Evolutionary conservation across 2,888 invertebrate genomes (phyloP).

Genomic region (Pimpla rufipes): DNA sequence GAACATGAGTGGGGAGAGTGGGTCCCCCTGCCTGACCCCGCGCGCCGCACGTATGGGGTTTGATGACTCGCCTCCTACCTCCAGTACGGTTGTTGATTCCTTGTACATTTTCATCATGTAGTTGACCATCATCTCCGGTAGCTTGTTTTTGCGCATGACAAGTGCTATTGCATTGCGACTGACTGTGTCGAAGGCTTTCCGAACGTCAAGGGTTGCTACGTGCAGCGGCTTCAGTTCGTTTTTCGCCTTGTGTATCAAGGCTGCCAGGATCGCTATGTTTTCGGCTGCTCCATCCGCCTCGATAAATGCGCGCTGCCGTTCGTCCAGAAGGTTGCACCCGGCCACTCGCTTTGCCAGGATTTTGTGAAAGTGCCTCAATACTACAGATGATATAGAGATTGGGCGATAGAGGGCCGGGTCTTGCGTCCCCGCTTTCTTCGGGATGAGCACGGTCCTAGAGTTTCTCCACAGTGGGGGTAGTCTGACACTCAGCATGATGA

Average conservation of each 20-base stretch:
- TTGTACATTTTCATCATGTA: conserved; percentile 34
- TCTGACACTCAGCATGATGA: conserved; percentile 34
- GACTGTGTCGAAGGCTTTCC: conserved; percentile 60
- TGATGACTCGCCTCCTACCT: conserved; percentile 12
- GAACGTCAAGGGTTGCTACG: conserved; percentile 57
- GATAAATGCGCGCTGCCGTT: conserved; percentile 67
- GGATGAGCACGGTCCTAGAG: conserved; percentile 68
- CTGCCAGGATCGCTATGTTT: conserved; percentile 77
- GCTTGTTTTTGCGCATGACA: neutral
- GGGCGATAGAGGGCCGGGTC: conserved; percentile 63
- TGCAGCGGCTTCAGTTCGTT: conserved; percentile 29
- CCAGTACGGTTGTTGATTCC: neutral
- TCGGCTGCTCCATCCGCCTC: conserved; percentile 77
- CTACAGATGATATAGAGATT: conserved; percentile 64
- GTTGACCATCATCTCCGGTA: neutral
- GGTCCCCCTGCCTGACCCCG: conserved; percentile 69
- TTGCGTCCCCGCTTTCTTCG: neutral
- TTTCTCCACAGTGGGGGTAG: conserved; percentile 61
- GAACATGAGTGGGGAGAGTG: conserved; percentile 67
- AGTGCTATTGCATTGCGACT: conserved; percentile 17
- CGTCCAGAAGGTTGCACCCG: neutral
- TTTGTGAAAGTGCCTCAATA: conserved; percentile 65
- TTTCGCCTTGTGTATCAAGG: conserved; percentile 62
- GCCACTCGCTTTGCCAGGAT: conserved; percentile 48
- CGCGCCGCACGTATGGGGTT: conserved; percentile 13